Evolutionary conservation across 2,888 invertebrate genomes (phyloP), one percentile per base, ranked within the genome.

Genomic region (Heliothis peltigera): DNA sequence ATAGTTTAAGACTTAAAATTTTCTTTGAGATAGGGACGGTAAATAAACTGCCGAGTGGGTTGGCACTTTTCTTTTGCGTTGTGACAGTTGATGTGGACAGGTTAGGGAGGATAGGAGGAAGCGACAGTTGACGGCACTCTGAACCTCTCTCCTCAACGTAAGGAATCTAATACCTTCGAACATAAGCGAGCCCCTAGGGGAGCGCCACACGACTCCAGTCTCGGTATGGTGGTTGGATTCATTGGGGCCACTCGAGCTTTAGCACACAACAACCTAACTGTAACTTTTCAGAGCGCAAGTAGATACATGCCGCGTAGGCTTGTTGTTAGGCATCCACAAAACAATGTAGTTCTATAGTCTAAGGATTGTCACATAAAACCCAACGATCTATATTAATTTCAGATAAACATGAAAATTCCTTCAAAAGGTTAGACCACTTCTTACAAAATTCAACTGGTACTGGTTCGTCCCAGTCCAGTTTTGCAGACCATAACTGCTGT

Each of bases 181-280:
- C 61, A 70, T 17, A 84, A 59, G 49, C 73, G 64, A 44, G 59
- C 55, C n/a, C 69, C 74, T 10, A 80, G 6, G 10, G 81, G 46
- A 0, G 78, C 75, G 6, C 66, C 83, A 19, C 79, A 81, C 10
- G 85, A 52, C 43, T 85, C 85, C 2, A 85, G 61, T 8, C 79
- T 28, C 57, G 78, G 79, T 25, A 77, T 75, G 0, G 75, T 81
- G 2, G 69, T 69, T 0, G 75, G 68, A 12, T 74, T 77, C 15
- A 78, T 39, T 0, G 78, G 75, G 4, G 78, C 75, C 1, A 81
- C 70, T 7, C 59, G 44, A 19, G 59, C 70, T 44, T 80, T 79
- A 1, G 81, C 70, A 8, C 53, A 21, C 12, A 81, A 51, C 6
- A 81, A 49, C 17, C 57, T 75, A 5, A 79, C 71, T 4, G 48